phyloP scores from a whole-genome alignment of 2,113 vertebrate genomes.

The Muntiacus muntjak region DNA sequence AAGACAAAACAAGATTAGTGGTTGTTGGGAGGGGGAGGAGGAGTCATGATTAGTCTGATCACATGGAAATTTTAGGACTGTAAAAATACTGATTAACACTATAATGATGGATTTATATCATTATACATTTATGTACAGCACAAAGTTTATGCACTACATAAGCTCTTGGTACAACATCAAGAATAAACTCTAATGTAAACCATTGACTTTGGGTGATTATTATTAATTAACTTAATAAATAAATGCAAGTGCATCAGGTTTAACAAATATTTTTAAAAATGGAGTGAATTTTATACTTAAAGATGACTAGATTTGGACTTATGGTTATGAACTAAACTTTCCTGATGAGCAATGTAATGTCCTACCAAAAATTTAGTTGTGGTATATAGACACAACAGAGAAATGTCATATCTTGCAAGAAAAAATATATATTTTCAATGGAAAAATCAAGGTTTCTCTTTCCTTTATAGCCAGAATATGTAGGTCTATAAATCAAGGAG shows the following conservation, averaged over 20 bases:
- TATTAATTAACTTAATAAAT: neutral
- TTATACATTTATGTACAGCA: neutral
- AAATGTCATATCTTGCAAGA: neutral
- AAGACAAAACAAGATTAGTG: neutral
- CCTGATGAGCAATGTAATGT: neutral
- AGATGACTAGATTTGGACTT: neutral
- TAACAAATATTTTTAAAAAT: neutral
- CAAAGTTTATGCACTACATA: neutral
- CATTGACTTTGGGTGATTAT: neutral
- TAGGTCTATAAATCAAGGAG: neutral
- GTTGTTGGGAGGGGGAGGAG: neutral
- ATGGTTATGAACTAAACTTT: neutral
- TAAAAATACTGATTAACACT: neutral
- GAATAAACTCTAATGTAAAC: neutral
- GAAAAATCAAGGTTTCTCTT: neutral
- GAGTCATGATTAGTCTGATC: neutral
- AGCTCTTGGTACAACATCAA: neutral
- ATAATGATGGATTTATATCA: neutral
- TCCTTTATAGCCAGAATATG: neutral
- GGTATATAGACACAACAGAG: neutral
- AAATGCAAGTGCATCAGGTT: neutral
- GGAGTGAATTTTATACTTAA: neutral
- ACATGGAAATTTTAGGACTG: neutral
- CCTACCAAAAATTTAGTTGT: neutral
- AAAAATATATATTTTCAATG: neutral